phyloP scores from a whole-genome alignment of 2,113 vertebrate genomes.

The Arvicanthis niloticus region DNA sequence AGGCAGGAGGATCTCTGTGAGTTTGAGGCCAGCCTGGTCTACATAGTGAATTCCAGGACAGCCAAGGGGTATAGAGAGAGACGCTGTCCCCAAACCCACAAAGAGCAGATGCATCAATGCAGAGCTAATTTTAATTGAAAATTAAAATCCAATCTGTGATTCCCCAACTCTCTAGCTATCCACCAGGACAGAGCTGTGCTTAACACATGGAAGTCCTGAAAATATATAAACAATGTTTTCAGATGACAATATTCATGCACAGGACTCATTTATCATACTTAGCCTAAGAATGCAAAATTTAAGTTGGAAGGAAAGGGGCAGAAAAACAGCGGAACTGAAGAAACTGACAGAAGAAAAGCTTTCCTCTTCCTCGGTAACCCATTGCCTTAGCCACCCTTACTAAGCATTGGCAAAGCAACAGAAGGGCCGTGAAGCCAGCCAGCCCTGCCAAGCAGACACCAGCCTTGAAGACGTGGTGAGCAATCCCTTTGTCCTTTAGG shows the following conservation, averaged over 20 bases:
- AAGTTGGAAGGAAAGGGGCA: background rate
- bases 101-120: background rate
- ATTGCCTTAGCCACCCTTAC: background rate
- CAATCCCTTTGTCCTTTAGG: slow-evolving; percentile 60
- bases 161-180: background rate
- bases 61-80: background rate
- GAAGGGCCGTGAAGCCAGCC: background rate
- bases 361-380: too few species aligned
- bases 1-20: background rate
- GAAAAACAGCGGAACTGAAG: background rate
- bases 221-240: background rate
- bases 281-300: background rate
- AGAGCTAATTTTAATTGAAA: background rate
- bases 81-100: background rate
- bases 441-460: background rate
- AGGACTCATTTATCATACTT: background rate
- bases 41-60: background rate
- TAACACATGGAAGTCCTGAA: background rate
- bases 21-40: background rate
- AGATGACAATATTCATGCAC: background rate
- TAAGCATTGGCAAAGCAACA: background rate
- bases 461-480: background rate
- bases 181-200: background rate
- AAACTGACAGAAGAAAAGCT: background rate
- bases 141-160: background rate